Evolutionary conservation across 1,140 invertebrate species (phyloP), one percentile per base, ranked within the genome.

Genomic region (Drosophila gunungcola): DNA sequence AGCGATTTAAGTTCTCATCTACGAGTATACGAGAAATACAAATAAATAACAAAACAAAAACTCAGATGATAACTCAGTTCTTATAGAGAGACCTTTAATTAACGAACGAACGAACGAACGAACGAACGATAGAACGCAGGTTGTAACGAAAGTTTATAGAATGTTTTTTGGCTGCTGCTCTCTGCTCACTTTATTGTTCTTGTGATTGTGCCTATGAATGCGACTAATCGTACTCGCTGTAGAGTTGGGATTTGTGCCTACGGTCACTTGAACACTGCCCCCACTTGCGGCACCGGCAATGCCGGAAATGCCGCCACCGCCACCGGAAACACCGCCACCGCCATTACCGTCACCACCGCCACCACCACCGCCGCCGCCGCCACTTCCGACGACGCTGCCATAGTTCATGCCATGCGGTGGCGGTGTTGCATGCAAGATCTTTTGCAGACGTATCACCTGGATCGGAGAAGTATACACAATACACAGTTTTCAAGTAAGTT

Each of bases 221-320:
- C 90, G 90, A 91, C 90, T 91, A 91, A 91, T 91, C 85, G 90
- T 91, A 91, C 85, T 91, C 80, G 90, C 73, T 77, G 86, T 89
- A 63, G 90, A 89, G 76, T 91, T 91, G 77, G 90, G 81, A 85
- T 83, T 80, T 78, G 90, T 91, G 91, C 90, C 90, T 91, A 91
- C 90, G 73, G 90, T 89, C 73, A 91, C 84, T 79, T 91, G 88
- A 62, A 91, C 90, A 91, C 90, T 82, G 78, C 90, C 90, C 75
- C 73, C 90, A 55, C 79, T 21, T 21, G 16, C 65, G 61, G 53
- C 69, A 79, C 27, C n/a, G 46, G 27, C n/a, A 13, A 32, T 46
- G 51, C 39, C 25, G 27, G 39, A 43, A 55, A 38, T 38, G 10
- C 36, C 41, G 10, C 54, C 49, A 46, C 58, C 81, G 58, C 73